Evolutionary conservation across 2,797 vertebrate species (phyloP).

Genomic region (Arnoldichthys spilopterus): DNA sequence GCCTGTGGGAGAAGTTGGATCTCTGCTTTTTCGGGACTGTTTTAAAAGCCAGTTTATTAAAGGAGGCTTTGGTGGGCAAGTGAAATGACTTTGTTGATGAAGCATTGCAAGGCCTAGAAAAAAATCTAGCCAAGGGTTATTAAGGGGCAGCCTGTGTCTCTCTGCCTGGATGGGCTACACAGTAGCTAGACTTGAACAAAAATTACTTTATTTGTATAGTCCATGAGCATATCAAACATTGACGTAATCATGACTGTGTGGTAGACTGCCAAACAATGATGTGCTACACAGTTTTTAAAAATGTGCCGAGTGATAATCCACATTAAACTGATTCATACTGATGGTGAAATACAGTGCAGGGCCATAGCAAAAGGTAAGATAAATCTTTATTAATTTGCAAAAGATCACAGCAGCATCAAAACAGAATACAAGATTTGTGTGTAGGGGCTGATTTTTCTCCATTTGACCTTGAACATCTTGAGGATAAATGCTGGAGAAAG

Average conservation of each 20-base stretch:
- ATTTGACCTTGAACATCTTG: constrained; percentile 9
- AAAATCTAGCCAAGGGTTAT: constrained; percentile 27
- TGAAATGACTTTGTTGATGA: constrained; percentile 33
- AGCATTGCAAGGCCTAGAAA: constrained; percentile 3
- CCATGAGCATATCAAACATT: neutral
- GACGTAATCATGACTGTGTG: neutral
- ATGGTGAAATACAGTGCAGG: neutral
- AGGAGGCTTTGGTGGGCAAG: constrained; percentile 25
- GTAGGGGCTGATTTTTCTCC: neutral
- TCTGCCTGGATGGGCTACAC: neutral
- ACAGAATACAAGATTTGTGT: neutral
- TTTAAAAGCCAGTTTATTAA: constrained; percentile 34
- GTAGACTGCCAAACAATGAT: neutral
- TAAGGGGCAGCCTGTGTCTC: constrained; percentile 4
- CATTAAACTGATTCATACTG: neutral
- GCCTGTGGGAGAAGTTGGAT: constrained; percentile 51
- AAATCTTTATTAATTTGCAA: too few relatives aligned
- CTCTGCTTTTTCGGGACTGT: constrained; percentile 32
- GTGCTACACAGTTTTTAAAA: neutral
- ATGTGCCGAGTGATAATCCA: neutral
- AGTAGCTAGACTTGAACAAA: neutral
- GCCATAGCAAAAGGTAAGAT: too few relatives aligned
- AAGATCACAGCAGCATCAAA: neutral
- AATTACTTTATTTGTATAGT: neutral
- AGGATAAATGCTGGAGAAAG: constrained; percentile 15